Evolutionary conservation across 2,113 vertebrate genomes (phyloP).

Genomic region (Haliaeetus leucogaster): DNA sequence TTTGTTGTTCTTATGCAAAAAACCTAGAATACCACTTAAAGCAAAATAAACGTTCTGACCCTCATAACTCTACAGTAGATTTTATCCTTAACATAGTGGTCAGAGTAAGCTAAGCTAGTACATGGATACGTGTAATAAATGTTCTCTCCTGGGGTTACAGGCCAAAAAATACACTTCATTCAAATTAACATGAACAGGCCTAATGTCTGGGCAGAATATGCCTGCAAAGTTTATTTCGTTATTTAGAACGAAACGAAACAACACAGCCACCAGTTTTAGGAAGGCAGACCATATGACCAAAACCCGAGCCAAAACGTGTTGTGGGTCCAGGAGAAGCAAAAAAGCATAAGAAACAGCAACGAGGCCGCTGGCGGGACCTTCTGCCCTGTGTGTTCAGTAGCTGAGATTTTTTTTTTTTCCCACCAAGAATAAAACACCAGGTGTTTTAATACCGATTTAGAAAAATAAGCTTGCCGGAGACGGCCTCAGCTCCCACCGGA

Average conservation of each 20-base stretch:
- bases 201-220: background rate
- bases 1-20: no score
- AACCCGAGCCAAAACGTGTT: rapidly evolving
- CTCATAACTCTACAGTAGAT: background rate
- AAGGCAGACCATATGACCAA: background rate
- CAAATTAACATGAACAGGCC: background rate
- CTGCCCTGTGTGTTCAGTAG: background rate
- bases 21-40: no score
- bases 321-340: no score
- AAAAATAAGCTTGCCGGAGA: no score
- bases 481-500: no score
- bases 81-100: background rate
- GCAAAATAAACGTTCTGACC: background rate
- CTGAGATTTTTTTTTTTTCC: background rate
- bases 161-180: background rate
- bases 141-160: background rate
- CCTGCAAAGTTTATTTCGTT: background rate
- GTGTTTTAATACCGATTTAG: background rate
- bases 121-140: rapidly evolving
- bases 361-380: background rate
- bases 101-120: background rate
- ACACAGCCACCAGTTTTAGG: background rate
- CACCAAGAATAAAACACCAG: background rate
- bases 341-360: rapidly evolving
- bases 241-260: background rate